Percentiles rank a stretch among this genome's conserved stretches.
phyloP scores from a whole-genome alignment of 1,140 invertebrate species.

The Drosophila biarmipes region DNA sequence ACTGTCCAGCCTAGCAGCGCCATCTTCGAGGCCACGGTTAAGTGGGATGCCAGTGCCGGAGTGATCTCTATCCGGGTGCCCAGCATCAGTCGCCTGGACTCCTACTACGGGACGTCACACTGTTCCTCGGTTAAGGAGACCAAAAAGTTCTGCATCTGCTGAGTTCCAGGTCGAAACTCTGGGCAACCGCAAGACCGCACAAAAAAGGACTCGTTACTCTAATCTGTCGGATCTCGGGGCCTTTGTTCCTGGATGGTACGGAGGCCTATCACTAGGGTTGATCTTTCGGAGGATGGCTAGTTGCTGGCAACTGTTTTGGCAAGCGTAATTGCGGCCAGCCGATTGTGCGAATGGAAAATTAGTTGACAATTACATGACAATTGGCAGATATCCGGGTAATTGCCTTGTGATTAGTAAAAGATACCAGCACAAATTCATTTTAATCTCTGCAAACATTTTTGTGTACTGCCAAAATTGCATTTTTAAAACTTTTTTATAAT shows the following conservation, averaged over 20 bases:
- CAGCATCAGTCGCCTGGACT: slow-evolving; percentile 87
- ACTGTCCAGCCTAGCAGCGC: slow-evolving; percentile 73
- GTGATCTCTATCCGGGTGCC: slow-evolving; percentile 60
- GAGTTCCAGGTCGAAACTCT: background rate
- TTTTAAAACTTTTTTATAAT: background rate
- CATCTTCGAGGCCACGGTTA: slow-evolving; percentile 86
- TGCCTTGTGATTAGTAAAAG: slow-evolving; percentile 5
- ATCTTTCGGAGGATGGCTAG: slow-evolving; percentile 32
- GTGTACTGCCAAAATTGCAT: background rate
- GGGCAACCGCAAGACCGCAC: slow-evolving; percentile 26
- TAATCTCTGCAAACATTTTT: slow-evolving; percentile 1
- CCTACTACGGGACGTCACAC: slow-evolving; percentile 85
- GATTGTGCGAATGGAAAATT: slow-evolving; percentile 58
- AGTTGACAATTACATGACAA: slow-evolving; percentile 69
- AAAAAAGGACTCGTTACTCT: slow-evolving; percentile 16
- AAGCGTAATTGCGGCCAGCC: slow-evolving; percentile 30
- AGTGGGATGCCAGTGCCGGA: slow-evolving; percentile 70
- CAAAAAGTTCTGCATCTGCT: slow-evolving; percentile 86
- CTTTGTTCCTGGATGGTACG: slow-evolving; percentile 44
- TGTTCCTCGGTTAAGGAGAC: slow-evolving; percentile 85
- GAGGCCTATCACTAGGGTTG: slow-evolving; percentile 29
- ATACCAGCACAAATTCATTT: background rate
- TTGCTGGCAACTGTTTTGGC: slow-evolving; percentile 28
- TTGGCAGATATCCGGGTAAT: slow-evolving; percentile 34
- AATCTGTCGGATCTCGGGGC: slow-evolving; percentile 30